A percentile compares a stretch with the other conserved stretches of the same genome.
phyloP scores from a whole-genome alignment of 2,113 vertebrate genomes.

The Trematomus loennbergii region DNA sequence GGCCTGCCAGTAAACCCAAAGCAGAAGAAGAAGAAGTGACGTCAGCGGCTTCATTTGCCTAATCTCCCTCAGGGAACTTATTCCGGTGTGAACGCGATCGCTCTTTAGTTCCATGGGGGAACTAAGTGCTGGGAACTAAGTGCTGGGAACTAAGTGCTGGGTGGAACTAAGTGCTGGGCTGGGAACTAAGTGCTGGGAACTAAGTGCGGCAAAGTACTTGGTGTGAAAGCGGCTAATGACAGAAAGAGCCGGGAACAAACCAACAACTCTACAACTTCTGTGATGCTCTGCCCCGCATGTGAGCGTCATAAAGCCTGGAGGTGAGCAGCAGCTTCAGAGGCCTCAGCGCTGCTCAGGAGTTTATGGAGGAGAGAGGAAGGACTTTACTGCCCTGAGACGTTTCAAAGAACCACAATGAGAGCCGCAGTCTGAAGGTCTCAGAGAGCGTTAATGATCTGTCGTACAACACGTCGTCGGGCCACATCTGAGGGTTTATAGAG shows the following conservation, averaged over 20 bases:
- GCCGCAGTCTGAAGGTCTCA: not conserved
- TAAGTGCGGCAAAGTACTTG: too few species aligned
- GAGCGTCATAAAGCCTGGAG: not conserved
- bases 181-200: too few species aligned
- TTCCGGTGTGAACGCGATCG: too few species aligned
- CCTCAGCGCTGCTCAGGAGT: not conserved
- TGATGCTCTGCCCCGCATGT: not conserved
- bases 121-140: too few species aligned
- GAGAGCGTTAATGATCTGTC: not conserved
- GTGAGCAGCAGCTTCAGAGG: not conserved
- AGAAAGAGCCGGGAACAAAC: not conserved
- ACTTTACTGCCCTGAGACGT: not conserved
- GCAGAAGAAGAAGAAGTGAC: too few species aligned
- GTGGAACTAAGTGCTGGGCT: too few species aligned
- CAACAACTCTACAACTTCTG: not conserved
- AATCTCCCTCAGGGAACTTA: too few species aligned
- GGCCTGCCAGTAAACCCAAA: too few species aligned
- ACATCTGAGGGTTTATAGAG: not conserved
- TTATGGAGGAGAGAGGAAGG: not conserved
- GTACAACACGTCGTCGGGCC: not conserved
- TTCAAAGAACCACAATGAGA: not conserved
- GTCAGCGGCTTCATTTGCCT: too few species aligned
- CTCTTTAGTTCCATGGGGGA: too few species aligned
- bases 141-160: too few species aligned
- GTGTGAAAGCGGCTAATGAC: too few species aligned